Evolutionary conservation across 1,140 invertebrate species (phyloP).

Genomic region (Drosophila erecta): DNA sequence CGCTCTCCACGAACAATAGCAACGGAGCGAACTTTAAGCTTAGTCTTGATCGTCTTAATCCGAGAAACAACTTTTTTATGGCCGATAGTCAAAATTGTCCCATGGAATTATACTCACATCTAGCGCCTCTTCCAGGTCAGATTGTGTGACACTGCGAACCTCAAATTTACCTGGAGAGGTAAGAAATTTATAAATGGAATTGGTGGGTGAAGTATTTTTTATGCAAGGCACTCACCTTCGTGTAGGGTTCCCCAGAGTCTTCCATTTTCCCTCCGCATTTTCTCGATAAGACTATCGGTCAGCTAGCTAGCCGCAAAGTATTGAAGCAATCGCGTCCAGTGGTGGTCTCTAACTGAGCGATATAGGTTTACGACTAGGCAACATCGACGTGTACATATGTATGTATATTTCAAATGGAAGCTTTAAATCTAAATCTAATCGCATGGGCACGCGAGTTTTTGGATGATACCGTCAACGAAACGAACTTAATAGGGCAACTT

Average conservation of each 20-base stretch:
- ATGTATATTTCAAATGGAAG: constrained; percentile 4
- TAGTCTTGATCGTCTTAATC: neutral
- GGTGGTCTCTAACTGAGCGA: constrained; percentile 36
- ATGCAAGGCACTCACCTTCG: constrained; percentile 46
- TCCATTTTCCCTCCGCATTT: constrained; percentile 55
- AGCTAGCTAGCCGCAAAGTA: constrained; percentile 2
- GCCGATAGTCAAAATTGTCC: neutral
- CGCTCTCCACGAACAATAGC: neutral
- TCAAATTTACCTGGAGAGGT: constrained; percentile 58
- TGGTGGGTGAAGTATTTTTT: neutral
- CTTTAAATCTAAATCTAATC: constrained; percentile 29
- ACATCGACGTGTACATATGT: neutral
- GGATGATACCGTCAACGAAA: neutral
- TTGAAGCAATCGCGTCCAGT: constrained; percentile 1
- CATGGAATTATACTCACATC: constrained; percentile 63
- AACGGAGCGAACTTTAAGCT: constrained; percentile 4
- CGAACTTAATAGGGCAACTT: neutral
- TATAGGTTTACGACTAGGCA: constrained; percentile 35
- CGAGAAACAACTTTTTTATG: neutral
- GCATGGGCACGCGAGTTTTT: constrained; percentile 11
- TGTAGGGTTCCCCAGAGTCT: constrained; percentile 60
- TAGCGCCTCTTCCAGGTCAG: constrained; percentile 68
- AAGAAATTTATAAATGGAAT: neutral
- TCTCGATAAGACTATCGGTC: constrained; percentile 38
- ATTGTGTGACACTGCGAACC: constrained; percentile 52